phyloP scores from a whole-genome alignment of 2,888 invertebrate genomes.

The Pheosia tremula region DNA sequence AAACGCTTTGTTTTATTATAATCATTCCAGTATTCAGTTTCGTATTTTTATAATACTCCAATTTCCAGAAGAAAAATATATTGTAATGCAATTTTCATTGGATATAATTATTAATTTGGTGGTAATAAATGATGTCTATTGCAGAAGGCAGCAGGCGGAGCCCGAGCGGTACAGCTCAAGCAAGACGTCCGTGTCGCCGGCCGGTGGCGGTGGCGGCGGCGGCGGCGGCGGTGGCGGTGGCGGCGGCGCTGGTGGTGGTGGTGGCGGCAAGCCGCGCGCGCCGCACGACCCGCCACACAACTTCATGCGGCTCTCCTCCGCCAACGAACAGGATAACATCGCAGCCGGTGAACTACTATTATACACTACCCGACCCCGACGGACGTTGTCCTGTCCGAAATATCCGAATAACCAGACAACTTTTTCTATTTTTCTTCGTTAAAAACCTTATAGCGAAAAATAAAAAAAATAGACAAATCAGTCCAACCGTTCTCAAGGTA shows the following conservation, averaged over 20 bases:
- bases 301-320: constrained; percentile 71
- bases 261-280: constrained; percentile 68
- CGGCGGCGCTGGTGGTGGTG: constrained; percentile 11
- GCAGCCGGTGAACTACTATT: constrained; percentile 59
- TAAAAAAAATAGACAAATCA: too few species aligned
- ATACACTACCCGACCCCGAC: neutral
- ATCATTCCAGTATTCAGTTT: too few species aligned
- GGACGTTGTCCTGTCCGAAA: too few species aligned
- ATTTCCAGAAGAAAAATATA: too few species aligned
- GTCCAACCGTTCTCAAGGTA: too few species aligned
- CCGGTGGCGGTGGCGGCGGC: constrained; percentile 69
- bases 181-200: constrained; percentile 71
- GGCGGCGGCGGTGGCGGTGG: constrained; percentile 33
- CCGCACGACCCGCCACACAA: constrained; percentile 65
- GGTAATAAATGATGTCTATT: neutral
- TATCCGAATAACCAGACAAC: too few species aligned
- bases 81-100: too few species aligned
- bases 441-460: too few species aligned
- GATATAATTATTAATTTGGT: neutral
- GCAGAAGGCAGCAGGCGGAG: constrained; percentile 78
- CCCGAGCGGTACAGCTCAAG: constrained; percentile 75
- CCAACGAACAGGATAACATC: constrained; percentile 74
- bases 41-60: too few species aligned
- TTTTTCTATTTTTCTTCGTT: too few species aligned
- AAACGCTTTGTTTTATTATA: too few species aligned